Conservation (phyloP, 2,113 vertebrate genomes). For the Ageneiosus marmoratus region DNA sequence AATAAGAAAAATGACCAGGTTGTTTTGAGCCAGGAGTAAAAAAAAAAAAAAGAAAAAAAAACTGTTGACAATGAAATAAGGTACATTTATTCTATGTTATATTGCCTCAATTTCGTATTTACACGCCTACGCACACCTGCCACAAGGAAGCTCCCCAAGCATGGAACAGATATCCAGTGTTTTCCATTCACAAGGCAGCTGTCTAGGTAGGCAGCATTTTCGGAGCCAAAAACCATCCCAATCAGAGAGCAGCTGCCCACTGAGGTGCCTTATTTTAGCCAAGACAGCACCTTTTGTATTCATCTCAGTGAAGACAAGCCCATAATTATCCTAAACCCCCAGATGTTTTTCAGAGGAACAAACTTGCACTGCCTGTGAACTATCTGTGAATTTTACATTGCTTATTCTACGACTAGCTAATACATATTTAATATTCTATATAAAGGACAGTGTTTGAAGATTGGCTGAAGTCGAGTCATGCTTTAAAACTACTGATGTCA, state of each 20-base stretch:
- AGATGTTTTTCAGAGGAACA: neutral
- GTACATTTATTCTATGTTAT: neutral
- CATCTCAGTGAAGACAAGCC: neutral
- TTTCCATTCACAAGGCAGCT: conserved; percentile 10
- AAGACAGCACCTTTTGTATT: neutral
- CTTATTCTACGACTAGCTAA: neutral
- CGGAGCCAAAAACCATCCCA: neutral
- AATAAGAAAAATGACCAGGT: neutral
- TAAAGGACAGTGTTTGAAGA: neutral
- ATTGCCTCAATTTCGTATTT: neutral
- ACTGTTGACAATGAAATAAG: neutral
- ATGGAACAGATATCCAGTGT: neutral
- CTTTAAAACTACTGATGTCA: neutral
- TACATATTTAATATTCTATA: neutral
- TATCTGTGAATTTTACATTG: neutral
- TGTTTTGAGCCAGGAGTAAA: neutral
- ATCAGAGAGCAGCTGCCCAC: conserved; percentile 5
- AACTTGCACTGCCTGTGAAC: neutral
- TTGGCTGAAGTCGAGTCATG: neutral
- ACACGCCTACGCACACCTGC: neutral
- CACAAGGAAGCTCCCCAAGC: neutral
- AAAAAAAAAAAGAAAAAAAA: neutral
- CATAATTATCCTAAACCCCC: neutral
- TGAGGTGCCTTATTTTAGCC: conserved; percentile 1
- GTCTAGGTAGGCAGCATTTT: neutral